Evolutionary conservation across 2,113 vertebrate genomes (phyloP).

Genomic region (Elanus axillaris): DNA sequence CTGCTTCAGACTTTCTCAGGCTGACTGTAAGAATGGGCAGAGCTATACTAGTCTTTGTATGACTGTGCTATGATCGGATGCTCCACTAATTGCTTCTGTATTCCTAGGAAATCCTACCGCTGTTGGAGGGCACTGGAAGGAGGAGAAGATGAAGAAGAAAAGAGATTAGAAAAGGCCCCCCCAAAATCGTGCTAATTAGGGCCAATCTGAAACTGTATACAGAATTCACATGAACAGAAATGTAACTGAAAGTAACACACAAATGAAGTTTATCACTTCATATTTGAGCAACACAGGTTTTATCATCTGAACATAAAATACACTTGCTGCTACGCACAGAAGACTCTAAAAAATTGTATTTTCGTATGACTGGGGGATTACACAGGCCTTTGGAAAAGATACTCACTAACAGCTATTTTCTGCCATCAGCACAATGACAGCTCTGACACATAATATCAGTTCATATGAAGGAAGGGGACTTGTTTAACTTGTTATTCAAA

Average conservation of each 20-base stretch:
- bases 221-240: not conserved
- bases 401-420: not conserved
- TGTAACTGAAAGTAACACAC: not conserved
- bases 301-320: not conserved
- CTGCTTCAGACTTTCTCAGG: not conserved
- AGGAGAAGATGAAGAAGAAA: not conserved
- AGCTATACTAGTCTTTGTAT: not conserved
- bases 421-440: not conserved
- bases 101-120: not conserved
- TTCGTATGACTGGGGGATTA: not conserved
- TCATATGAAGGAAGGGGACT: not conserved
- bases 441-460: not conserved
- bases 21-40: not conserved
- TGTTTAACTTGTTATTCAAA: not conserved
- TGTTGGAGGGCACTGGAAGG: not conserved
- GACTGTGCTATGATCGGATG: not conserved
- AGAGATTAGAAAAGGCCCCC: not conserved
- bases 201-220: not conserved
- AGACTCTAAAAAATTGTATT: not conserved
- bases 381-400: not conserved
- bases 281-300: not conserved
- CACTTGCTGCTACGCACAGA: not conserved
- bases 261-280: not conserved
- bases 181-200: not conserved
- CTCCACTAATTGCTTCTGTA: not conserved